Conservation (phyloP, 2,797 vertebrate species). For the Gila robusta region DNA sequence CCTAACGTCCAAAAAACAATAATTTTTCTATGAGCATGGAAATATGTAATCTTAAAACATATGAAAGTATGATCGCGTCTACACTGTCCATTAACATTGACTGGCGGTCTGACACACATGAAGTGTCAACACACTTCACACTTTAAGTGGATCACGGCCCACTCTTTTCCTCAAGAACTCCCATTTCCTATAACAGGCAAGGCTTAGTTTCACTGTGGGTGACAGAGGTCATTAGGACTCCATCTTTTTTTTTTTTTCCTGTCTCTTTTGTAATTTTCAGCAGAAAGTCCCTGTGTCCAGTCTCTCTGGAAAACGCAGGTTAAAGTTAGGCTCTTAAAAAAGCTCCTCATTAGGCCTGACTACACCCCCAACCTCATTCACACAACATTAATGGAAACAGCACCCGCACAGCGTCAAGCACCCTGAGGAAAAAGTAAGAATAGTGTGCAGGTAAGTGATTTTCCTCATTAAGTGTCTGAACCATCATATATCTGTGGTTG, state of each 20-base stretch:
- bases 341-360: slow-evolving; percentile 50
- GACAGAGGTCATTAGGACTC: slow-evolving; percentile 21
- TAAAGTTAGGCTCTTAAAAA: slow-evolving; percentile 48
- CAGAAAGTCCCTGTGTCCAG: slow-evolving; percentile 15
- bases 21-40: background rate
- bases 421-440: slow-evolving; percentile 44
- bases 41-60: background rate
- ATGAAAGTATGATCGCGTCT: background rate
- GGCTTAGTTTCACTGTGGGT: background rate
- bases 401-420: slow-evolving; percentile 21
- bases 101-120: background rate
- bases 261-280: slow-evolving; percentile 33
- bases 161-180: slow-evolving; percentile 18
- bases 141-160: slow-evolving; percentile 10
- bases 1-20: no score
- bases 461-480: slow-evolving; percentile 24
- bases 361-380: slow-evolving; percentile 37
- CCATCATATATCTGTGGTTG: background rate
- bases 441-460: slow-evolving; percentile 13
- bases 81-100: background rate
- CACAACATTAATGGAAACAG: slow-evolving; percentile 32
- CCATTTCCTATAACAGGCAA: background rate
- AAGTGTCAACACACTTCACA: background rate
- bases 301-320: slow-evolving; percentile 4
- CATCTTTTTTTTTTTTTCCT: background rate